A percentile compares a stretch with the other conserved stretches of the same genome.
These are phyloP conservation scores for Xanthia icteritia DNA, from an alignment of 2,888 invertebrate genomes.

Conservation along the genomic window DNA sequence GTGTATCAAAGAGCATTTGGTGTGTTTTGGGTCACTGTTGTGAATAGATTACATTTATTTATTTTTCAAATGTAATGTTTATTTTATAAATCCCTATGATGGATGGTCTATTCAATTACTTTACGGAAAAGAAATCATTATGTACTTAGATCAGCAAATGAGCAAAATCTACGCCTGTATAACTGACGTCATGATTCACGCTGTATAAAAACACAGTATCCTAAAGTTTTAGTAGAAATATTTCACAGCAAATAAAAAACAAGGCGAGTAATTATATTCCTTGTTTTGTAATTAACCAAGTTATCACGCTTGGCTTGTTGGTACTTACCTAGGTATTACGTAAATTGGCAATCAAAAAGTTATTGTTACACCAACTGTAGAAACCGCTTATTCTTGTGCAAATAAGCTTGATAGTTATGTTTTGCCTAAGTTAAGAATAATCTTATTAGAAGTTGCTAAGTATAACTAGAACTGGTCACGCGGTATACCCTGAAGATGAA, in stretches of 20 bases:
- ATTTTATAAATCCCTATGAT: not conserved
- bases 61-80: slow-evolving; percentile 14
- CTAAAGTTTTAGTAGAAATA: not conserved
- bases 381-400: not conserved
- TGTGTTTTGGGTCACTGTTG: slow-evolving; percentile 1
- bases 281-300: slow-evolving; percentile 6
- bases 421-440: not conserved
- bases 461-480: not conserved
- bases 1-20: slow-evolving; percentile 19
- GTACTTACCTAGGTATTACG: not conserved
- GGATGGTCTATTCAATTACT: slow-evolving; percentile 8
- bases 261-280: not conserved
- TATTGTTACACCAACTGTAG: not conserved
- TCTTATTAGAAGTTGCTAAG: not conserved
- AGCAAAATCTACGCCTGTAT: not conserved
- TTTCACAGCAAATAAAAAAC: not conserved
- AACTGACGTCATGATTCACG: not conserved
- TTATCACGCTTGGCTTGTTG: not conserved
- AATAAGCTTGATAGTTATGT: not conserved
- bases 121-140: not conserved
- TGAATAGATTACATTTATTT: not conserved
- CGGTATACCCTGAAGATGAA: not conserved
- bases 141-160: not conserved
- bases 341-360: slow-evolving; percentile 18
- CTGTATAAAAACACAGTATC: not conserved